Evolutionary conservation across 1,140 invertebrate genomes (phyloP), one percentile per base, ranked within the genome.

Genomic region (Zaprionus nigranus): DNA sequence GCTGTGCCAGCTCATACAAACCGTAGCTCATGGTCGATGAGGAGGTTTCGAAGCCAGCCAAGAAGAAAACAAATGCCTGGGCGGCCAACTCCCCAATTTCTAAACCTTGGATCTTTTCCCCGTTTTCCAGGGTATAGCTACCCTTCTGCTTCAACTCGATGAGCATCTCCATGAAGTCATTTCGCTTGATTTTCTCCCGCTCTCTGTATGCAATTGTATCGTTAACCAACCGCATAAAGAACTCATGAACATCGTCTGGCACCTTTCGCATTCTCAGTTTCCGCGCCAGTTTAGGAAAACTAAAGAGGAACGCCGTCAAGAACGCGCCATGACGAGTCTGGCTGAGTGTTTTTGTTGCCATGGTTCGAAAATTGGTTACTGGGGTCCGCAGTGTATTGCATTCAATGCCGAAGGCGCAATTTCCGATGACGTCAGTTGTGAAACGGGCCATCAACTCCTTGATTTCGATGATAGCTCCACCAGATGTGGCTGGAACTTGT

Each of bases 1-100:
- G 81, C 3, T 84, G 78, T 0, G 94, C 94, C 43, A 96, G 77
- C 61, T 93, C 92, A 49, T 93, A 93, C 3, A 96, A 79, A 0
- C 94, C 75, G 36, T 93, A 93, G 3, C 93, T 84, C 65, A 95
- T 91, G 1, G 94, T 93, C 0, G 93, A 94, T 1, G 94, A 93
- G 4, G 94, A 95, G 0, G 95, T 96, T 58, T 95, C 95, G 68
- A 94, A 95, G 6, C 95, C 95, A 60, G 94, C 95, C n/a, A 94
- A 43, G 82, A 85, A 94, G 81, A 95, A 93, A 60, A 93, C 24
- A 76, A 93, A 79, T 69, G 94, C 78, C 93, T 95, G 81, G 81
- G 94, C 93, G 15, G 78, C 88, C 7, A 93, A 49, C 56, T 82
- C 78, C 1, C 86, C 74, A 3, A 78, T 63, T 13, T 64, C 61